These are phyloP conservation scores for Lepeophtheirus nordmannii DNA, from an alignment of 2,888 invertebrate species.

Conservation along the genomic window DNA sequence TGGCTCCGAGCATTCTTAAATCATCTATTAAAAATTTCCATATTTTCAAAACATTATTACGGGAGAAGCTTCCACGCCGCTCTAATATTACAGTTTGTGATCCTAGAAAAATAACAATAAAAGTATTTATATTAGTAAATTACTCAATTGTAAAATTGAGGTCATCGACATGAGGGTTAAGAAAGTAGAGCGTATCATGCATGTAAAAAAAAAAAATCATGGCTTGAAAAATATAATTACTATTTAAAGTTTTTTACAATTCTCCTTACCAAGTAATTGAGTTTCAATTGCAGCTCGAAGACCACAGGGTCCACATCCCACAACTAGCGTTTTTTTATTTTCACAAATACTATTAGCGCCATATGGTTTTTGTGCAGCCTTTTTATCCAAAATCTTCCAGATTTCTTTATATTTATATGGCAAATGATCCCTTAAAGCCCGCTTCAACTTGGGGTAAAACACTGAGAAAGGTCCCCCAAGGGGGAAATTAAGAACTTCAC, in stretches of 20 bases:
- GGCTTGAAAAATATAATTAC: background rate
- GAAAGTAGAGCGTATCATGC: no score
- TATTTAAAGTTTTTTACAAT: slow-evolving; percentile 54
- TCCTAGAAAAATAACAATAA: background rate
- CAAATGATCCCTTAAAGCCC: slow-evolving; percentile 8
- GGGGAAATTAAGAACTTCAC: background rate
- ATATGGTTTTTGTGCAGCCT: slow-evolving; percentile 9
- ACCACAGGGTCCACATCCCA: slow-evolving; percentile 92
- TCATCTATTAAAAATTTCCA: slow-evolving; percentile 98
- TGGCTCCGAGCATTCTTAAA: slow-evolving; percentile 77
- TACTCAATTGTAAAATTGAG: no score
- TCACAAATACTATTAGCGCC: background rate
- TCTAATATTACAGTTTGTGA: slow-evolving; percentile 40
- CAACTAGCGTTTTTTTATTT: slow-evolving; percentile 48
- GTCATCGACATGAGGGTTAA: no score
- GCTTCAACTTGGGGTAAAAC: slow-evolving; percentile 8
- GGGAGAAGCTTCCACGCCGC: slow-evolving; percentile 79
- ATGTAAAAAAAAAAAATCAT: background rate
- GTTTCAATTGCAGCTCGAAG: slow-evolving; percentile 88
- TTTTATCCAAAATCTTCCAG: slow-evolving; percentile 21
- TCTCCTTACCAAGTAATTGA: slow-evolving; percentile 79
- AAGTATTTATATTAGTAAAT: no score
- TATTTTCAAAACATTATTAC: slow-evolving; percentile 79
- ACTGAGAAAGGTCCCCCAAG: background rate
- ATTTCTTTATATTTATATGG: slow-evolving; percentile 22